Conservation (phyloP, 2,797 vertebrate genomes). For the Anomalospiza imberbis region DNA sequence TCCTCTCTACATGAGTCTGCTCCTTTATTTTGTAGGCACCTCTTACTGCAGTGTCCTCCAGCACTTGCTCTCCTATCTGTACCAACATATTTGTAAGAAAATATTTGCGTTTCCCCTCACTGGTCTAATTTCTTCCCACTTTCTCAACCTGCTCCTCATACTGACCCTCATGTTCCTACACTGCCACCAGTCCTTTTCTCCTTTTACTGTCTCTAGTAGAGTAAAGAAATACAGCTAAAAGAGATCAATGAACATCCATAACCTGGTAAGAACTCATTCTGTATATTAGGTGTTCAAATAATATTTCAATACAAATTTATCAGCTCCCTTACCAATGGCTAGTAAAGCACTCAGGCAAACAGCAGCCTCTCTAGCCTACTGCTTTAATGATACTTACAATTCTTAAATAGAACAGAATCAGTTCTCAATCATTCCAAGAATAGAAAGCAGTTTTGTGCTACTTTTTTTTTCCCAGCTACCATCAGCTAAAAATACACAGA, state of each 20-base stretch:
- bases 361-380: not conserved
- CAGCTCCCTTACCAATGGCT: not conserved
- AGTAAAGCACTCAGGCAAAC: not conserved
- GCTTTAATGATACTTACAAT: not conserved
- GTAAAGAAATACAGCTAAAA: not conserved
- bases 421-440: not conserved
- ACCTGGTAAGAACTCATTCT: not conserved
- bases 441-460: not conserved
- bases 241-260: not conserved
- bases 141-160: not conserved
- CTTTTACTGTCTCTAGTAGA: not conserved
- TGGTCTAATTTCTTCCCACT: not conserved
- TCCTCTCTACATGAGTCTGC: not conserved
- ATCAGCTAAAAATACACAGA: not conserved
- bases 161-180: not conserved
- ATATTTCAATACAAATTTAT: not conserved
- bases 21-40: not conserved
- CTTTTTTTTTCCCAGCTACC: not conserved
- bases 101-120: not conserved
- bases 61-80: too few relatives aligned
- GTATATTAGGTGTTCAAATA: not conserved
- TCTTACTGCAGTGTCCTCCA: not conserved
- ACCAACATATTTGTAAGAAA: not conserved
- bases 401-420: not conserved
- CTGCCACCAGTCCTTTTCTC: not conserved